phyloP scores from a whole-genome alignment of 2,888 invertebrate genomes.

The Diploptera punctata region DNA sequence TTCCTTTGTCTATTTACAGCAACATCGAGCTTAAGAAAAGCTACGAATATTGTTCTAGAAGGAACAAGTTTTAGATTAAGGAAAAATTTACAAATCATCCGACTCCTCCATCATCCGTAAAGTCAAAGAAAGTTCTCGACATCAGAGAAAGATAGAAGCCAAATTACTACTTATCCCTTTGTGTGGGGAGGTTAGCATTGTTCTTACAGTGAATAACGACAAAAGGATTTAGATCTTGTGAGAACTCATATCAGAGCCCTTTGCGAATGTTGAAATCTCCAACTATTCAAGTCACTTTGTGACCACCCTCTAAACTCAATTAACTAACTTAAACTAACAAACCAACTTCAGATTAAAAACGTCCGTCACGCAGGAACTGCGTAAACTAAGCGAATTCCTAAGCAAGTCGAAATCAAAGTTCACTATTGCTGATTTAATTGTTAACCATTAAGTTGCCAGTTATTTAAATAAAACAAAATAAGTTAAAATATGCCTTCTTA shows the following conservation, averaged over 20 bases:
- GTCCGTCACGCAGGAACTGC: no score
- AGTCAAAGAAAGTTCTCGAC: conserved; percentile 3
- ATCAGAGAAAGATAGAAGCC: conserved; percentile 15
- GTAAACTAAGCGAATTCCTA: no score
- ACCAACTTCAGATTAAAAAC: not conserved
- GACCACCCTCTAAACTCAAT: conserved; percentile 13
- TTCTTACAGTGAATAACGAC: conserved; percentile 13
- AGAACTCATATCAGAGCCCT: not conserved
- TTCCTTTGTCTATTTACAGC: no score
- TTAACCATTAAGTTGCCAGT: no score
- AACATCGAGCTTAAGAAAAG: no score
- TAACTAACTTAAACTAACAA: conserved; percentile 21
- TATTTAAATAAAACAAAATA: no score
- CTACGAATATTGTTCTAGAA: not conserved
- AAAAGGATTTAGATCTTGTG: conserved; percentile 18
- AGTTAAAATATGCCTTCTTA: no score
- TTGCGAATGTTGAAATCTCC: conserved; percentile 16
- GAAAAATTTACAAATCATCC: conserved; percentile 1
- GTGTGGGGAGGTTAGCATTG: conserved; percentile 8
- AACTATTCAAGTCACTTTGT: not conserved
- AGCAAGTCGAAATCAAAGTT: no score
- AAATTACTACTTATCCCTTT: conserved; percentile 24
- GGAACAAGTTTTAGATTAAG: not conserved
- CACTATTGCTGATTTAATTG: no score
- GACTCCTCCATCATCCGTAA: not conserved